Conservation (phyloP, 2,888 invertebrate genomes). For the Pediacus dermestoides region DNA sequence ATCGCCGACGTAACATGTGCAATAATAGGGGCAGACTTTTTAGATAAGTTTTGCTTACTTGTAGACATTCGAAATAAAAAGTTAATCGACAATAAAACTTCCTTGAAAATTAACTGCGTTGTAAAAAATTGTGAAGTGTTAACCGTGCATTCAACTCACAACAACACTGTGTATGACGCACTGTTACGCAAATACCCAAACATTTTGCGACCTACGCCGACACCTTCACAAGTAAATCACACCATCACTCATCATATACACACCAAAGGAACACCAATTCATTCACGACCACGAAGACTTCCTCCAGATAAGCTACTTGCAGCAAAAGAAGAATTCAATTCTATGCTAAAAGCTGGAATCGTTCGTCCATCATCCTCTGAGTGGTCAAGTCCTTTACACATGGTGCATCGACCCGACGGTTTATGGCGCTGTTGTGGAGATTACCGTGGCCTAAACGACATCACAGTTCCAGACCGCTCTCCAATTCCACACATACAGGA, state of each 20-base stretch:
- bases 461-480: too few relatives aligned
- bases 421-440: too few relatives aligned
- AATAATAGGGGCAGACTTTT: slow-evolving; percentile 41
- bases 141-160: slow-evolving; percentile 6
- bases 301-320: not conserved
- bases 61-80: slow-evolving; percentile 11
- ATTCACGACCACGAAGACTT: not conserved
- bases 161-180: slow-evolving; percentile 3
- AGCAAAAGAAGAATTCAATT: not conserved
- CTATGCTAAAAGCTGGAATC: not conserved
- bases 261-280: slow-evolving; percentile 17
- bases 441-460: too few relatives aligned
- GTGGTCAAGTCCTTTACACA: not conserved
- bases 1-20: slow-evolving; percentile 37
- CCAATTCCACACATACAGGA: too few relatives aligned
- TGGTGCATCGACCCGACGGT: not conserved
- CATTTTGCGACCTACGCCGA: slow-evolving; percentile 16
- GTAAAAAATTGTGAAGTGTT: not conserved
- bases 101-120: not conserved
- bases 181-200: not conserved
- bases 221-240: too few relatives aligned
- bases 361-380: not conserved
- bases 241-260: slow-evolving; percentile 23
- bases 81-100: slow-evolving; percentile 8
- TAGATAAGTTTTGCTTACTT: slow-evolving; percentile 7